A percentile compares a stretch with the other conserved stretches of the same genome.
phyloP scores from a whole-genome alignment of 2,797 vertebrate species.

The Acrocephalus scirpaceus region DNA sequence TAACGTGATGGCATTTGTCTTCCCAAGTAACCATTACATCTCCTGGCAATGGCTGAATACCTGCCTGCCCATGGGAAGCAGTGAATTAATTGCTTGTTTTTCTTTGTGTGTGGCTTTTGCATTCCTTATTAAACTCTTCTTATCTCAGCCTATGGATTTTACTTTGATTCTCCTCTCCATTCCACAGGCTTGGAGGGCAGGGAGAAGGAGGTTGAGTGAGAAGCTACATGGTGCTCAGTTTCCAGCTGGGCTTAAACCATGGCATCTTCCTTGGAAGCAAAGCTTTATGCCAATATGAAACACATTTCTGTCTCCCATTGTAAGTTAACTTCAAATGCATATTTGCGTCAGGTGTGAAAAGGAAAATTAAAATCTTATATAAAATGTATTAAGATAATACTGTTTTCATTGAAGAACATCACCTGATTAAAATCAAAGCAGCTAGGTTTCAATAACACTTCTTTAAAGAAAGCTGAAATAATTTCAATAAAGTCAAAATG shows the following conservation, averaged over 20 bases:
- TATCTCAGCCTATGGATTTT: background rate
- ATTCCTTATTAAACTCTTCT: background rate
- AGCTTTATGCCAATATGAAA: background rate
- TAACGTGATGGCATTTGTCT: accelerated
- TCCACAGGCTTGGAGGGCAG: background rate
- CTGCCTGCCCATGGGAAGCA: background rate
- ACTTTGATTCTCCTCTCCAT: background rate
- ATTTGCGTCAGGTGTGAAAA: background rate
- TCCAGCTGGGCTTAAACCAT: background rate
- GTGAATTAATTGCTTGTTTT: background rate
- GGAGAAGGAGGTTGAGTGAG: background rate
- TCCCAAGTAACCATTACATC: background rate
- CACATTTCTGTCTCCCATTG: background rate
- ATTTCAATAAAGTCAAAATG: background rate
- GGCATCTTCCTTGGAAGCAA: background rate
- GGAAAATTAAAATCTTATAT: background rate
- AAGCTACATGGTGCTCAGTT: background rate
- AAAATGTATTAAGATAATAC: background rate
- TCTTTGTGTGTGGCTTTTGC: background rate
- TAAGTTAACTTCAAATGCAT: background rate
- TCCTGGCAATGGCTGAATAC: accelerated
- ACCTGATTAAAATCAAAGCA: background rate
- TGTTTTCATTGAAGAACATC: background rate
- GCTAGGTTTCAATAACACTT: background rate
- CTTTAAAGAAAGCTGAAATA: background rate